Conservation (phyloP, 2,113 vertebrate genomes). For the Oreochromis aureus region DNA sequence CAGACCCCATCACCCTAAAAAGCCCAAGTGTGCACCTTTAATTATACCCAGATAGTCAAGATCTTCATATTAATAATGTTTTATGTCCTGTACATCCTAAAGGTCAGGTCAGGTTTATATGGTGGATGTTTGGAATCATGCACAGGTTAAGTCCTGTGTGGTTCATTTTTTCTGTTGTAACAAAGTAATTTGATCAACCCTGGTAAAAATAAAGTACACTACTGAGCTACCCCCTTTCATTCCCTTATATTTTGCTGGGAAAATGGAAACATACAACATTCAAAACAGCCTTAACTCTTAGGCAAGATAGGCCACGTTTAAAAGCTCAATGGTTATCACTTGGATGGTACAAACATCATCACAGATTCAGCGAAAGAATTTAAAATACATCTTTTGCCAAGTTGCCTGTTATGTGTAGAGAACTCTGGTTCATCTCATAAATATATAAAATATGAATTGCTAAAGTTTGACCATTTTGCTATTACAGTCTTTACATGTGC, state of each 20-base stretch:
- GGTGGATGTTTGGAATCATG: background rate
- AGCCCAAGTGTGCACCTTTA: background rate
- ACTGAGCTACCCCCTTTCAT: background rate
- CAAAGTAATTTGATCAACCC: background rate
- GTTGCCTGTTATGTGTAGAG: background rate
- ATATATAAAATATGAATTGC: background rate
- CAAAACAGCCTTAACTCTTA: background rate
- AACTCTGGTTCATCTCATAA: background rate
- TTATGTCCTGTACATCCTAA: background rate
- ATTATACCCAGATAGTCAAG: background rate
- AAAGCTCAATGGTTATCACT: background rate
- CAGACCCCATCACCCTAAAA: background rate
- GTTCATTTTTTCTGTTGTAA: background rate
- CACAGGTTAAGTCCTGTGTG: background rate
- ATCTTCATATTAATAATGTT: background rate
- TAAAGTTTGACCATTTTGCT: background rate
- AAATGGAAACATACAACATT: background rate
- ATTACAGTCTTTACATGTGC: background rate
- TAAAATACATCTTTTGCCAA: background rate
- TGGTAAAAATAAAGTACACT: background rate
- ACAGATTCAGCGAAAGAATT: background rate
- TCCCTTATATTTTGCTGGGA: background rate
- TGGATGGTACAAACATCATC: background rate
- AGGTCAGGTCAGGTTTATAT: background rate
- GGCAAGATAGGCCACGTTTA: background rate